Evolutionary conservation across 2,797 vertebrate species (phyloP).

Genomic region (Epinephelus malabaricus): DNA sequence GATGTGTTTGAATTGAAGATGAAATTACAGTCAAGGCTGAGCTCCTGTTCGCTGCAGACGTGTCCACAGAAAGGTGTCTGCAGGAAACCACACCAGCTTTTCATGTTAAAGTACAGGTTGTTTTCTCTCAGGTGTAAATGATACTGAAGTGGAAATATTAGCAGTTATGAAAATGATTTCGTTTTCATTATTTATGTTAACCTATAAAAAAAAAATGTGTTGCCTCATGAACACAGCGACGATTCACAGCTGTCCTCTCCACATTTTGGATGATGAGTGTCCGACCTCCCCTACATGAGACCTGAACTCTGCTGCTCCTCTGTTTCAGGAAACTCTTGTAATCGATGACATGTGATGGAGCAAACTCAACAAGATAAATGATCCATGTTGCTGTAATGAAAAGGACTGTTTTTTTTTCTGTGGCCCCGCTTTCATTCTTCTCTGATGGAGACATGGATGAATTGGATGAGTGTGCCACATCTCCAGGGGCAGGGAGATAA

Average conservation of each 20-base stretch:
- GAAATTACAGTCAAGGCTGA: slow-evolving; percentile 21
- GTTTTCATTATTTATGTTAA: background rate
- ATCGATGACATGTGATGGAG: slow-evolving; percentile 70
- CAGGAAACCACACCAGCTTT: slow-evolving; percentile 27
- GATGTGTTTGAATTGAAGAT: slow-evolving; percentile 26
- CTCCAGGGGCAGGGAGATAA: slow-evolving; percentile 86
- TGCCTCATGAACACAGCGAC: background rate
- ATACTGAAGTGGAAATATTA: background rate
- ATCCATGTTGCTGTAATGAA: slow-evolving; percentile 83
- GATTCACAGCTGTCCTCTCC: slow-evolving; percentile 22
- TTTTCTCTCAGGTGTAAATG: slow-evolving; percentile 9
- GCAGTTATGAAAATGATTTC: background rate
- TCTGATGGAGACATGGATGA: slow-evolving; percentile 82
- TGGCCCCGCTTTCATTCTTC: slow-evolving; percentile 76
- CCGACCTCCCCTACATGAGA: slow-evolving; percentile 36
- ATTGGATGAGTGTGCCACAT: slow-evolving; percentile 74
- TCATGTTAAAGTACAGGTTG: slow-evolving; percentile 60
- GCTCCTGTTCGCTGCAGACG: slow-evolving; percentile 1
- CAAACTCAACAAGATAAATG: slow-evolving; percentile 78
- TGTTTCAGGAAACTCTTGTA: slow-evolving; percentile 69
- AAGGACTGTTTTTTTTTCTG: slow-evolving; percentile 68
- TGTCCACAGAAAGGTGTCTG: slow-evolving; percentile 6
- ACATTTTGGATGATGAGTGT: slow-evolving; percentile 44
- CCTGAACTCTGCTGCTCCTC: slow-evolving; percentile 58
- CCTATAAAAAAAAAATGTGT: background rate